A percentile compares a stretch with the other conserved stretches of the same genome.
Evolutionary conservation across 2,113 vertebrate genomes (phyloP).

Genomic region (Globicephala melas): DNA sequence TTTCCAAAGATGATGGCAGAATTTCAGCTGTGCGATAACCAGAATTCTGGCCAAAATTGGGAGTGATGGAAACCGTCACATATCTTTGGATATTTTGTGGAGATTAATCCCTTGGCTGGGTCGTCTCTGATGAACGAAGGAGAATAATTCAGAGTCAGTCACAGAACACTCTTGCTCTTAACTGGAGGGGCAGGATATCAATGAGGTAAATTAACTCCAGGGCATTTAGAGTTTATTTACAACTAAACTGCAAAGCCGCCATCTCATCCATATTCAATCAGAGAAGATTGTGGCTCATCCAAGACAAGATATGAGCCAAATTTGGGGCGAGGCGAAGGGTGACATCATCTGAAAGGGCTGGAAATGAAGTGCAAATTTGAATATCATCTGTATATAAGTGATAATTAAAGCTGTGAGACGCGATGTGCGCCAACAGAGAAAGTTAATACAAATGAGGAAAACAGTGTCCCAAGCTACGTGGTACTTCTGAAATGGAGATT

Average conservation of each 20-base stretch:
- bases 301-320: slow-evolving; percentile 69
- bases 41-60: slow-evolving; percentile 39
- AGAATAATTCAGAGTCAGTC: slow-evolving; percentile 44
- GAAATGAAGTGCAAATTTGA: slow-evolving; percentile 78
- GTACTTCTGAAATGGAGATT: slow-evolving; percentile 13
- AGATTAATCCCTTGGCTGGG: slow-evolving; percentile 43
- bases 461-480: slow-evolving; percentile 21
- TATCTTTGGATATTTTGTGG: slow-evolving; percentile 49
- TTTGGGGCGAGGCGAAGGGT: slow-evolving; percentile 67
- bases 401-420: slow-evolving; percentile 73
- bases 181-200: slow-evolving; percentile 21
- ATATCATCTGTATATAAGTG: slow-evolving; percentile 76
- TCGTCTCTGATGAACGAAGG: slow-evolving; percentile 26
- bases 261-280: slow-evolving; percentile 76
- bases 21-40: slow-evolving; percentile 46
- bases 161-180: neutral
- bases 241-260: slow-evolving; percentile 55
- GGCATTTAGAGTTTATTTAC: slow-evolving; percentile 71
- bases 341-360: slow-evolving; percentile 76
- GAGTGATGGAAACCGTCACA: slow-evolving; percentile 36
- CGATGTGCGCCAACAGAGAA: slow-evolving; percentile 51
- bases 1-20: slow-evolving; percentile 48
- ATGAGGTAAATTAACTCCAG: slow-evolving; percentile 55
- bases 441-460: slow-evolving; percentile 63
- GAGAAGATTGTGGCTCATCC: slow-evolving; percentile 69